A percentile compares a stretch with the other conserved stretches of the same genome.
Evolutionary conservation across 2,113 vertebrate genomes (phyloP).

Genomic region (Syrmaticus mikado): DNA sequence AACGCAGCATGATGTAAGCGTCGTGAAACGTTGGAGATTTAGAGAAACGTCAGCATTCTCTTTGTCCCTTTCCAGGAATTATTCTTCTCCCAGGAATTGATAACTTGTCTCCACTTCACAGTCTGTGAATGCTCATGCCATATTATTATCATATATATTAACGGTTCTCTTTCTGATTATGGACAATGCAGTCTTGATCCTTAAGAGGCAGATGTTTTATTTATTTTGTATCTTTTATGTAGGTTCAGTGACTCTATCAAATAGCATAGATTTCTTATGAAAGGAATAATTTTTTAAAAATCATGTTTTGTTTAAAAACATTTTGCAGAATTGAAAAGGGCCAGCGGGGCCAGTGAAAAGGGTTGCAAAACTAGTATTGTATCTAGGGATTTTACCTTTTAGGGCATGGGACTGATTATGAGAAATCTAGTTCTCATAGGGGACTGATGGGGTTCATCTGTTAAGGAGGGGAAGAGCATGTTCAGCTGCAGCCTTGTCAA

Average conservation of each 20-base stretch:
- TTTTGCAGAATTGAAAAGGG: background rate
- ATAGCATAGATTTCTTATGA: background rate
- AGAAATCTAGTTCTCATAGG: background rate
- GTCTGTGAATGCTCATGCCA: background rate
- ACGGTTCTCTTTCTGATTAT: background rate
- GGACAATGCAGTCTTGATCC: background rate
- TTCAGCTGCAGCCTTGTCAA: background rate
- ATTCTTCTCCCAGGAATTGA: background rate
- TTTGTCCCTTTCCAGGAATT: background rate
- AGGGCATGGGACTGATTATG: background rate
- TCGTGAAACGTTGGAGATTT: slow-evolving; percentile 61
- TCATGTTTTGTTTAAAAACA: background rate
- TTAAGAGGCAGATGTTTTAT: background rate
- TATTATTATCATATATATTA: background rate
- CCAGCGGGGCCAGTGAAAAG: background rate
- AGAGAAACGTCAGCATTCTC: slow-evolving; percentile 5
- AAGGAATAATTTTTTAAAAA: background rate
- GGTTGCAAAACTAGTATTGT: background rate
- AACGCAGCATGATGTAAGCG: slow-evolving; percentile 62
- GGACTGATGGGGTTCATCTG: background rate
- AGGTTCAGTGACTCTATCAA: background rate
- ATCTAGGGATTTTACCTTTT: background rate
- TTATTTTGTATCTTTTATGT: background rate
- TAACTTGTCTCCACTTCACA: background rate
- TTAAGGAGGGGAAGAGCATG: background rate